Conservation (phyloP, 35 echinoderm and acorn worm species). For the Amphiura filiformis region DNA sequence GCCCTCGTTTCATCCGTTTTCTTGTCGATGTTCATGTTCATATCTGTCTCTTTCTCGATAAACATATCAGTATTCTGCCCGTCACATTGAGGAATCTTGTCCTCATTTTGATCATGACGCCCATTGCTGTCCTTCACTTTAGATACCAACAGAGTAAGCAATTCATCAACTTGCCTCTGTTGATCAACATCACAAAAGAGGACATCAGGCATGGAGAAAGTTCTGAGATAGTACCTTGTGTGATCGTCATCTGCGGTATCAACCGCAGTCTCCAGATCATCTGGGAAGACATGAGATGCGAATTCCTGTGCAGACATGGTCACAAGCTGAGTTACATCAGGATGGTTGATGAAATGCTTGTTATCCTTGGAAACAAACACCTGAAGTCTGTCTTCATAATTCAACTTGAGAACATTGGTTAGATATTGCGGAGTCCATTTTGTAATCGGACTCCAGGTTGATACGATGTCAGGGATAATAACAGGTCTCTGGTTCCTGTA, state of each 20-base stretch:
- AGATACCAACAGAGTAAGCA: background rate
- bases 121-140: background rate
- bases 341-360: background rate
- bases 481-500: conserved; percentile 39
- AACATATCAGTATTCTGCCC: background rate
- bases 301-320: background rate
- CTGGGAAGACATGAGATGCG: background rate
- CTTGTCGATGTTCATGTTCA: too few species aligned
- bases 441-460: conserved; percentile 22
- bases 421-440: conserved; percentile 35
- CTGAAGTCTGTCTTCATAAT: background rate
- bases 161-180: background rate
- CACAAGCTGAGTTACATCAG: background rate
- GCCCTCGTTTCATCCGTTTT: too few species aligned
- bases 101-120: background rate
- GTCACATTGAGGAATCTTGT: background rate
- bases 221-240: conserved; percentile 30
- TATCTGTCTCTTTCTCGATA: background rate
- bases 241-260: conserved; percentile 12
- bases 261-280: background rate
- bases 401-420: background rate
- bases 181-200: conserved; percentile 21
- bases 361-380: background rate
- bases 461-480: conserved; percentile 9
- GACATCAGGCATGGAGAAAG: conserved; percentile 31